Conservation (phyloP, 2,113 vertebrate species). For the Montifringilla adamsi region DNA sequence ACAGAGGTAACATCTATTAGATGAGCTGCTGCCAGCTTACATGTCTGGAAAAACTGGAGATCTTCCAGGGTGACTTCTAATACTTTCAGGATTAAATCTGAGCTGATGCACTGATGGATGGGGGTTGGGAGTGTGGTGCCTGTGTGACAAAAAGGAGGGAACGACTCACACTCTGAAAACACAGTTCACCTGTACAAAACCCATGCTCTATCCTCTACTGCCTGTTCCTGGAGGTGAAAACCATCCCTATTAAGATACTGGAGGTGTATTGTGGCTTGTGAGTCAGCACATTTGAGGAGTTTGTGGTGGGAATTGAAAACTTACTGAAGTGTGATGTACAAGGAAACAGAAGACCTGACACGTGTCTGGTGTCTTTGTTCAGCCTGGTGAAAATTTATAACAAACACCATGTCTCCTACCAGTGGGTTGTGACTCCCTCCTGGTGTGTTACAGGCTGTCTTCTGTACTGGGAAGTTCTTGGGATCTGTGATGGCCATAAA, state of each 20-base stretch:
- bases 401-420: not conserved
- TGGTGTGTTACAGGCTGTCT: not conserved
- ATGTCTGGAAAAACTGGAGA: not conserved
- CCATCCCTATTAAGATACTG: not conserved
- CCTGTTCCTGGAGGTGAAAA: not conserved
- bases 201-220: not conserved
- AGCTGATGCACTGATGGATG: not conserved
- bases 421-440: not conserved
- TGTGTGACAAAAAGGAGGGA: not conserved
- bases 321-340: too few species aligned
- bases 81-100: not conserved
- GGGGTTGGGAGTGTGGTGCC: not conserved
- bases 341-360: not conserved
- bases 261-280: not conserved
- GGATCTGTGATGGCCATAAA: not conserved
- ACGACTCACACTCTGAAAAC: rapidly evolving
- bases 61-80: not conserved
- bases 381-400: not conserved
- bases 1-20: rapidly evolving
- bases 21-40: not conserved
- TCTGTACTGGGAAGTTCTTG: not conserved
- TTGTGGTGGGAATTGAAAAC: not conserved
- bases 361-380: not conserved
- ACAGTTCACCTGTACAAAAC: rapidly evolving
- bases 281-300: not conserved